phyloP scores from a whole-genome alignment of 92 coral and sea anemone genomes.

The Actinostola sp. region DNA sequence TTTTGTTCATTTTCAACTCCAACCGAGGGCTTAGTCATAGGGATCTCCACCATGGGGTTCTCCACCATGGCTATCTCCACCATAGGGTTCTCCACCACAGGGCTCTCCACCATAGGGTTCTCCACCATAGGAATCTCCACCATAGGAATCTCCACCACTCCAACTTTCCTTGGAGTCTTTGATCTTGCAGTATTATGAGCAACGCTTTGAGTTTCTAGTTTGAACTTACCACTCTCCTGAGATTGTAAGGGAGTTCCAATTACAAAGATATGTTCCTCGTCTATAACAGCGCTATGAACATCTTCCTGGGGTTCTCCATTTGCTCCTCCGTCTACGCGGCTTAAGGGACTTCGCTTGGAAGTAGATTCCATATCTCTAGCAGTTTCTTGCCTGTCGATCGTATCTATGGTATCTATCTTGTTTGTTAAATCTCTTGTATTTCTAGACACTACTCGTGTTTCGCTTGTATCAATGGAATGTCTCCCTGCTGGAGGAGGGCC shows the following conservation, averaged over 20 bases:
- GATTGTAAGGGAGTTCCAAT: background rate
- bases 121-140: no score
- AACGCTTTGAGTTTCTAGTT: no score
- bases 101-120: no score
- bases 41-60: slow-evolving; percentile 12
- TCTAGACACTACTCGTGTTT: background rate
- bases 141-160: no score
- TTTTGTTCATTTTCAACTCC: background rate
- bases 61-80: no score
- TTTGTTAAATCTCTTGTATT: background rate
- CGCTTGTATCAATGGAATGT: background rate
- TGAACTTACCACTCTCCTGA: background rate
- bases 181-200: no score
- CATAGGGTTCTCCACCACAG: no score
- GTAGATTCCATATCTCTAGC: background rate
- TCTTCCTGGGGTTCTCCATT: background rate
- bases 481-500: slow-evolving; percentile 3
- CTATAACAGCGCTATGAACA: slow-evolving; percentile 7
- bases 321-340: background rate
- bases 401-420: background rate
- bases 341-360: background rate
- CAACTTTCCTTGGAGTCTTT: no score
- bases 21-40: no score
- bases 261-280: slow-evolving; percentile 16
- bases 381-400: background rate